Percentiles rank a stretch among this genome's conserved stretches.
Evolutionary conservation across 2,113 vertebrate species (phyloP).

Genomic region (Poeciliopsis retropinna): DNA sequence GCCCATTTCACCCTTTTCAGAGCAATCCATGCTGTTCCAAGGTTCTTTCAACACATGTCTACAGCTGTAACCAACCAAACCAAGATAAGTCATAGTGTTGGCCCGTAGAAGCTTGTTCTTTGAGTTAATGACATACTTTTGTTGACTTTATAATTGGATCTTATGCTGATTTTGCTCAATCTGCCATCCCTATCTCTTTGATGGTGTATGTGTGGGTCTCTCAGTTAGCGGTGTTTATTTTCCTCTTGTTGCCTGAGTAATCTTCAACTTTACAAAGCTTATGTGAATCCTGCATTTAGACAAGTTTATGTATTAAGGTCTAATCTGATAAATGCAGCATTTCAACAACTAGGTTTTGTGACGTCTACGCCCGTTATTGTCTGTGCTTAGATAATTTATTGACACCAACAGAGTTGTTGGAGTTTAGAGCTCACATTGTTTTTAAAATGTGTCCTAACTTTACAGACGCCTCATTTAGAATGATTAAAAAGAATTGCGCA

Average conservation of each 20-base stretch:
- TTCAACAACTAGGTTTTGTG: background rate
- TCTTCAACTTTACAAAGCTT: background rate
- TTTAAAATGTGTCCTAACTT: constrained; percentile 2
- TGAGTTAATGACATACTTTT: background rate
- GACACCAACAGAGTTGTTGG: background rate
- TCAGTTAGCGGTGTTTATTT: background rate
- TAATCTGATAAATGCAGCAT: background rate
- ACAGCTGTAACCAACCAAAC: background rate
- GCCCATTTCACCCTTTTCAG: background rate
- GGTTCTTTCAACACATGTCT: background rate
- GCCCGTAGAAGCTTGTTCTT: background rate
- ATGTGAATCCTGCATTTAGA: background rate
- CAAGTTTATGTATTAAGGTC: background rate
- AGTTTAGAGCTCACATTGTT: background rate
- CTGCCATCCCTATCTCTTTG: background rate
- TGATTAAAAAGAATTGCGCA: constrained; percentile 14
- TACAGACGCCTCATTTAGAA: background rate
- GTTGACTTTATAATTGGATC: background rate
- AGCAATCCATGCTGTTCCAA: background rate
- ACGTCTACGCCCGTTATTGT: background rate
- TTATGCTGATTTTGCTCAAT: background rate
- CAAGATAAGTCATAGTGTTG: background rate
- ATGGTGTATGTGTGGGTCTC: background rate
- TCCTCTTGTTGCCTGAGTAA: constrained; percentile 1
- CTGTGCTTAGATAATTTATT: background rate